Conservation (phyloP, 1,140 invertebrate genomes). For the Pemphigus obesinymphae region DNA sequence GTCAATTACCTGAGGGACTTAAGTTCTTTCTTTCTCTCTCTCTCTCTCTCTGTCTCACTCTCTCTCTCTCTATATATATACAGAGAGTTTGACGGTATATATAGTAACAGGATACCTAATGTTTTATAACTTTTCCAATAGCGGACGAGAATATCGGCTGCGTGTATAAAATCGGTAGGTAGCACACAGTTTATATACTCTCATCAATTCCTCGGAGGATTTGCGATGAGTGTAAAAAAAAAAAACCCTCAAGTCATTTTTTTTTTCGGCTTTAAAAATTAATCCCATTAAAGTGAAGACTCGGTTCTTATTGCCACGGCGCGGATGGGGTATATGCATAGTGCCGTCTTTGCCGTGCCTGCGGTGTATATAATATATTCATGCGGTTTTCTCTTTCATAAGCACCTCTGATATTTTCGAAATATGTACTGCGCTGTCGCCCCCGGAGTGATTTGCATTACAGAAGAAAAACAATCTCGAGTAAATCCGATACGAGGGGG, state of each 20-base stretch:
- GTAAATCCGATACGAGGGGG: constrained; percentile 28
- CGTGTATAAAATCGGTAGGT: constrained; percentile 6
- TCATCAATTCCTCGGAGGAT: constrained; percentile 30
- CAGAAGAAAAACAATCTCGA: constrained; percentile 40
- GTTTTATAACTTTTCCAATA: constrained; percentile 24
- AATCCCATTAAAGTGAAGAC: constrained; percentile 40
- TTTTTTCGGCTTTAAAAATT: constrained; percentile 37
- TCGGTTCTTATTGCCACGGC: background rate
- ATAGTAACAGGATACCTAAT: too few relatives aligned
- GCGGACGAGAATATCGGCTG: background rate
- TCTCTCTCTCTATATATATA: too few relatives aligned
- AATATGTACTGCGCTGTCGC: constrained; percentile 27
- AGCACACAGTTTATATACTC: constrained; percentile 22
- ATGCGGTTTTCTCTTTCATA: constrained; percentile 40
- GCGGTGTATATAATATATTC: constrained; percentile 37
- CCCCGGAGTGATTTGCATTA: constrained; percentile 36
- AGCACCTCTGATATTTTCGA: constrained; percentile 36
- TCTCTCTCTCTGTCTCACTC: too few relatives aligned
- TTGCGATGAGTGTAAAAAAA: constrained; percentile 8
- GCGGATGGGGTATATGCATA: background rate
- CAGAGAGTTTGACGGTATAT: too few relatives aligned
- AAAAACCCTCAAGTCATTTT: constrained; percentile 19
- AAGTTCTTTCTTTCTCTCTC: too few relatives aligned
- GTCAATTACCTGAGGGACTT: constrained; percentile 22
- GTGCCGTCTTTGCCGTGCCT: background rate